phyloP scores from a whole-genome alignment of 1,140 invertebrate species.

The Drosophila tropicalis region DNA sequence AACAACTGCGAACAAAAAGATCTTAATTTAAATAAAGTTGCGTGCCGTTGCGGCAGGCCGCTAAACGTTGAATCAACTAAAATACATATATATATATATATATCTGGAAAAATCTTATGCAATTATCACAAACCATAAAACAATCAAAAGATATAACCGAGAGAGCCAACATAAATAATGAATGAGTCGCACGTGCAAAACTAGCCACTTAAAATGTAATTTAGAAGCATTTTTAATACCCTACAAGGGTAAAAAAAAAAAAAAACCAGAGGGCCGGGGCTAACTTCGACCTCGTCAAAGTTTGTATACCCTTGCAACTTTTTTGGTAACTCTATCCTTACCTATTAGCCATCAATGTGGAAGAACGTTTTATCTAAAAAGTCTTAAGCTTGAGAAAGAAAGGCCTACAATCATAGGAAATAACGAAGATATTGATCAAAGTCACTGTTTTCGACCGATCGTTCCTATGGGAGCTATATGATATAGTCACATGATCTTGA shows the following conservation, averaged over 20 bases:
- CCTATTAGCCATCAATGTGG: no score
- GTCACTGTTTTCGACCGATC: no score
- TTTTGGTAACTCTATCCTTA: no score
- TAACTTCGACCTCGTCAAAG: no score
- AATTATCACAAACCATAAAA: conserved; percentile 53
- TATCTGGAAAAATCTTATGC: conserved; percentile 47
- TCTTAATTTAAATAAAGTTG: conserved; percentile 68
- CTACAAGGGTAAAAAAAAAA: conserved; percentile 1
- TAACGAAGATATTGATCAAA: no score
- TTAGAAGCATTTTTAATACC: conserved; percentile 1
- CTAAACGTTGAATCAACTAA: conserved; percentile 1
- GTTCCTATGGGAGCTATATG: no score
- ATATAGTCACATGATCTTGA: no score
- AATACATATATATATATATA: conserved; percentile 6
- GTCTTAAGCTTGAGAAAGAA: no score
- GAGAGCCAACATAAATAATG: conserved; percentile 40
- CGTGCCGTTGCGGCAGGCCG: conserved; percentile 41
- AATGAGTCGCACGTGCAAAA: conserved; percentile 21
- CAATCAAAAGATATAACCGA: conserved; percentile 48
- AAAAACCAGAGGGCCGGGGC: no score
- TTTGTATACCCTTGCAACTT: no score
- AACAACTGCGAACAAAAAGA: conserved; percentile 14
- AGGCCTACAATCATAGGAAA: no score
- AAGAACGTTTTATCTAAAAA: no score
- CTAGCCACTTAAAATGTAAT: not conserved